A percentile compares a stretch with the other conserved stretches of the same genome.
Conservation (phyloP, 1,140 invertebrate genomes). For the Drosophila mauritiana region DNA sequence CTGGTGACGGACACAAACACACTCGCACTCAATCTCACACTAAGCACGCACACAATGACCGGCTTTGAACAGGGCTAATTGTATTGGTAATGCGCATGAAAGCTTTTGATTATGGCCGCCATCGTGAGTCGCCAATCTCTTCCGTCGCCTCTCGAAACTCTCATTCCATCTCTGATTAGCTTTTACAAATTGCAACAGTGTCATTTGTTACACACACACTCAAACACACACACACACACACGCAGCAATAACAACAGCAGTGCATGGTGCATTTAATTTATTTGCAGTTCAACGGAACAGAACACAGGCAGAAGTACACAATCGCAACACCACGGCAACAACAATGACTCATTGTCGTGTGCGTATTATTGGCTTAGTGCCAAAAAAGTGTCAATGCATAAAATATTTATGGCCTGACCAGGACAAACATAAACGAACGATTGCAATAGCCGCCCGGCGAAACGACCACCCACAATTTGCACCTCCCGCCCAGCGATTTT, state of each 20-base stretch:
- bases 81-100: conserved; percentile 76
- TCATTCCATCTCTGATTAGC: conserved; percentile 67
- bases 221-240: conserved; percentile 8
- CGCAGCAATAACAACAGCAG: conserved; percentile 27
- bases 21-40: background rate
- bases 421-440: conserved; percentile 34
- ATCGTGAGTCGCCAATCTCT: conserved; percentile 37
- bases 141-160: conserved; percentile 5
- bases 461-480: background rate
- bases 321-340: conserved; percentile 32
- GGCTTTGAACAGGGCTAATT: conserved; percentile 63
- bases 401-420: conserved; percentile 61
- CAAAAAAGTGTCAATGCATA: conserved; percentile 64
- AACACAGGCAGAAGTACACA: conserved; percentile 6
- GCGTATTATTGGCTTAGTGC: conserved; percentile 60
- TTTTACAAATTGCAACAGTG: conserved; percentile 74
- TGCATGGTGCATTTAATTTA: conserved; percentile 64
- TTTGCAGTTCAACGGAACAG: conserved; percentile 46
- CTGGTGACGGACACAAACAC: background rate
- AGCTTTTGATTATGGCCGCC: conserved; percentile 68
- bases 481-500: conserved; percentile 9
- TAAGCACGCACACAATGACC: conserved; percentile 28
- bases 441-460: conserved; percentile 5
- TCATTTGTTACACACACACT: conserved; percentile 65
- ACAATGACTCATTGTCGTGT: conserved; percentile 60